A percentile compares a stretch with the other conserved stretches of the same genome.
Conservation (phyloP, 2,113 vertebrate genomes). For the Neolamprologus caudopunctatus region DNA sequence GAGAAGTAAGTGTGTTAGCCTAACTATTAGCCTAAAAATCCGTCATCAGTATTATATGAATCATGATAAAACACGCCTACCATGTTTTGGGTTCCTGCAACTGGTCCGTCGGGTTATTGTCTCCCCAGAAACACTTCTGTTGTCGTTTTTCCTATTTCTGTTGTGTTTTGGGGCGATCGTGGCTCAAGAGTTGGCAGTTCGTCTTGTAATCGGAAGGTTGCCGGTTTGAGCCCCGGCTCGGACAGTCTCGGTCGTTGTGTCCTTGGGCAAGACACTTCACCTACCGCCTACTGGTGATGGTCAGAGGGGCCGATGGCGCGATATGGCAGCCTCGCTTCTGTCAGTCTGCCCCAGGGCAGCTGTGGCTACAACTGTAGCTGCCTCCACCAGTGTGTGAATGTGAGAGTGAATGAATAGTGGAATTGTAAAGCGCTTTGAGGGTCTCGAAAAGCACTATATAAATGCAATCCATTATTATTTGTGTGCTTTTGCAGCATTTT, state of each 20-base stretch:
- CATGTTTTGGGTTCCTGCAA: not conserved
- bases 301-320: not conserved
- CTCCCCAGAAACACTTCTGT: not conserved
- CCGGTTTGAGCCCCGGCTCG: no score
- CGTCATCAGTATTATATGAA: not conserved
- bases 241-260: not conserved
- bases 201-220: no score
- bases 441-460: accelerated
- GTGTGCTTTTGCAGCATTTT: not conserved
- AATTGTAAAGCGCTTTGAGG: not conserved
- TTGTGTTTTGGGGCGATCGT: not conserved
- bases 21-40: no score
- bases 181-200: no score
- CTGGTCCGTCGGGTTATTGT: not conserved
- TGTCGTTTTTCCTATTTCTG: not conserved
- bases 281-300: accelerated
- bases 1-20: no score
- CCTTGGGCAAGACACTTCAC: not conserved
- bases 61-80: not conserved
- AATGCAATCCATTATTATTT: not conserved
- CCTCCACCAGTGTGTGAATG: not conserved
- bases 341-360: not conserved
- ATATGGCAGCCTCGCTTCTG: not conserved
- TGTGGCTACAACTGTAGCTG: not conserved
- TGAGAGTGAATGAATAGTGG: accelerated